Percentiles rank a stretch among this genome's conserved stretches.
These are phyloP conservation scores for Choristoneura rosaceana DNA, from an alignment of 2,888 invertebrate genomes.

Conservation along the genomic window DNA sequence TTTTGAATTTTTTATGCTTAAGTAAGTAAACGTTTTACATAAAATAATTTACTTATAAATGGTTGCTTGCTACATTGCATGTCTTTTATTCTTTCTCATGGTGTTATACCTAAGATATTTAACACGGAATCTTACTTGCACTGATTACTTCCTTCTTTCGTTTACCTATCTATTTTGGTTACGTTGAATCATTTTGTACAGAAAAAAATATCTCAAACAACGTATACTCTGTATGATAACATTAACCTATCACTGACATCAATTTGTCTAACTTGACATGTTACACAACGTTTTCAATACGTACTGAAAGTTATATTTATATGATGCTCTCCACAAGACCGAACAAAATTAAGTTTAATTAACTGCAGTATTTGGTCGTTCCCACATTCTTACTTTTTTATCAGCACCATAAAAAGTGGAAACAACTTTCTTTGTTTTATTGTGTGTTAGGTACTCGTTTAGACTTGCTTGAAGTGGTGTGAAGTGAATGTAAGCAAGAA, in stretches of 20 bases:
- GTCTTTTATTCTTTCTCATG: not conserved
- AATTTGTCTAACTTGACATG: slow-evolving; percentile 1
- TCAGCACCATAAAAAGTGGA: not conserved
- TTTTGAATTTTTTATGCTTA: too few relatives aligned
- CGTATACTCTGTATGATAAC: slow-evolving; percentile 12
- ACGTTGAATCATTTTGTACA: not conserved
- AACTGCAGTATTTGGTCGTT: not conserved
- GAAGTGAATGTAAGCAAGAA: slow-evolving; percentile 7
- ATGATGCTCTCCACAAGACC: not conserved
- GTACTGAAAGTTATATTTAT: not conserved
- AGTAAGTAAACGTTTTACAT: too few relatives aligned
- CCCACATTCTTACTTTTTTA: slow-evolving; percentile 3
- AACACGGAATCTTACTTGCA: not conserved
- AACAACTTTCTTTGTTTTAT: slow-evolving; percentile 29
- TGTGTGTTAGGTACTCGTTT: not conserved
- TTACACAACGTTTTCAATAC: slow-evolving; percentile 7
- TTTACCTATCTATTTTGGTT: not conserved
- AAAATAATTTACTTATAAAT: too few relatives aligned
- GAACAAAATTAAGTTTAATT: not conserved
- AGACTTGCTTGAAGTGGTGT: slow-evolving; percentile 2
- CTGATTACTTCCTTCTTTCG: not conserved
- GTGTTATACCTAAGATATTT: not conserved
- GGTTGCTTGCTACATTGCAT: not conserved
- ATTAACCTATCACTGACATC: slow-evolving; percentile 10
- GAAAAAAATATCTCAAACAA: slow-evolving; percentile 1